Evolutionary conservation across 2,113 vertebrate species (phyloP).

Genomic region (Trogon surrucura): DNA sequence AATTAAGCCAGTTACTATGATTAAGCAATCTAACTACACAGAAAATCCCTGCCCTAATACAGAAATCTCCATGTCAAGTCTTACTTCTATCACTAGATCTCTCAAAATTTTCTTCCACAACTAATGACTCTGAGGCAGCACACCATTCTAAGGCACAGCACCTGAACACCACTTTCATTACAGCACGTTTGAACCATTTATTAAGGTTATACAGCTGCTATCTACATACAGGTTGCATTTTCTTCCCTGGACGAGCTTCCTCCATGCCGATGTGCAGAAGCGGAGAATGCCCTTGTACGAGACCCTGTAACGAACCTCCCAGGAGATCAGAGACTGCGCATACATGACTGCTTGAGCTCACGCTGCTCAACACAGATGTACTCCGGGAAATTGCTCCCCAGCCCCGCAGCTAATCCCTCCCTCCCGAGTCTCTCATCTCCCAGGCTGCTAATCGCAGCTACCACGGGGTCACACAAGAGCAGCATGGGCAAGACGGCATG

Average conservation of each 20-base stretch:
- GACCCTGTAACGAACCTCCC: constrained; percentile 31
- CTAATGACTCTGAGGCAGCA: background rate
- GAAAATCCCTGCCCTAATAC: background rate
- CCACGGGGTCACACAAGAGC: constrained; percentile 15
- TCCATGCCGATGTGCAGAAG: constrained; percentile 68
- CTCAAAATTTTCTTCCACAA: background rate
- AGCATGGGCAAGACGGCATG: background rate
- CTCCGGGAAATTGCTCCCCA: constrained; percentile 62
- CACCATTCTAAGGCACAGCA: background rate
- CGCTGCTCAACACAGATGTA: constrained; percentile 62
- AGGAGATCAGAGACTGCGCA: constrained; percentile 48
- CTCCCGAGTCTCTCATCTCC: constrained; percentile 56
- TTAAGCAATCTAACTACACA: background rate
- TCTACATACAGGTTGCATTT: constrained; percentile 77
- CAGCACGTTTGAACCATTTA: background rate
- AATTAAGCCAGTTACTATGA: background rate
- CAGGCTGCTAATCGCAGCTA: constrained; percentile 48
- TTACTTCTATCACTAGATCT: background rate
- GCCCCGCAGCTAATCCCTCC: constrained; percentile 68
- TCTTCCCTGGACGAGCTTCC: constrained; percentile 67
- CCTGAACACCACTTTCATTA: background rate
- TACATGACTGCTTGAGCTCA: constrained; percentile 67
- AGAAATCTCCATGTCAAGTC: background rate
- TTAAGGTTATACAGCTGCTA: background rate
- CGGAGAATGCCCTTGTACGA: constrained; percentile 47